These are phyloP conservation scores for Pinctada fucata DNA, from an alignment of 2,888 invertebrate species.

Conservation along the genomic window DNA sequence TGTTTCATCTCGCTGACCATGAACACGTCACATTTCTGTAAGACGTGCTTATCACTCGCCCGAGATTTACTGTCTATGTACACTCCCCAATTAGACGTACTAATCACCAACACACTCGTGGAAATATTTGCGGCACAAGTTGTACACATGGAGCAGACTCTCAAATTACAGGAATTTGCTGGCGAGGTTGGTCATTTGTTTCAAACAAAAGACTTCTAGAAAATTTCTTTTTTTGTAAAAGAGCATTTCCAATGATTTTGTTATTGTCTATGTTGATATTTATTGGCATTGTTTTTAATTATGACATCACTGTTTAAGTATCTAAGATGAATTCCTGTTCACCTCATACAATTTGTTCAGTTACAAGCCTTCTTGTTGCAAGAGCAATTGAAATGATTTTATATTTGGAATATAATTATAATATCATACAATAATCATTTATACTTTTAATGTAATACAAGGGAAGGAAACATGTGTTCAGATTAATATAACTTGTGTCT, in stretches of 20 bases:
- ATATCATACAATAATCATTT: no score
- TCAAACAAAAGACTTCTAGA: background rate
- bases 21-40: constrained; percentile 89
- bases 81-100: constrained; percentile 85
- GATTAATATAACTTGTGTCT: no score
- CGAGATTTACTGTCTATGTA: constrained; percentile 87
- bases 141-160: constrained; percentile 81
- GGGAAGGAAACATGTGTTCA: no score
- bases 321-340: no score
- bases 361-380: no score
- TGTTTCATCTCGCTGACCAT: constrained; percentile 87
- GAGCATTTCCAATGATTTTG: background rate
- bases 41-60: constrained; percentile 85
- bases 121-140: constrained; percentile 87
- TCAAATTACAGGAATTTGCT: constrained; percentile 78
- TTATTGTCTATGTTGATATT: no score
- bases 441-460: no score
- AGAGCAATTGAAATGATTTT: no score
- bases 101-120: constrained; percentile 85
- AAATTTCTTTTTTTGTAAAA: background rate
- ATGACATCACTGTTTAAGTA: no score
- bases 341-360: no score
- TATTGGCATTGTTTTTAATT: no score
- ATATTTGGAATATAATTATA: no score
- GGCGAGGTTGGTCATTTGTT: constrained; percentile 77